phyloP scores from a whole-genome alignment of 2,797 vertebrate species.

The Falco cherrug region DNA sequence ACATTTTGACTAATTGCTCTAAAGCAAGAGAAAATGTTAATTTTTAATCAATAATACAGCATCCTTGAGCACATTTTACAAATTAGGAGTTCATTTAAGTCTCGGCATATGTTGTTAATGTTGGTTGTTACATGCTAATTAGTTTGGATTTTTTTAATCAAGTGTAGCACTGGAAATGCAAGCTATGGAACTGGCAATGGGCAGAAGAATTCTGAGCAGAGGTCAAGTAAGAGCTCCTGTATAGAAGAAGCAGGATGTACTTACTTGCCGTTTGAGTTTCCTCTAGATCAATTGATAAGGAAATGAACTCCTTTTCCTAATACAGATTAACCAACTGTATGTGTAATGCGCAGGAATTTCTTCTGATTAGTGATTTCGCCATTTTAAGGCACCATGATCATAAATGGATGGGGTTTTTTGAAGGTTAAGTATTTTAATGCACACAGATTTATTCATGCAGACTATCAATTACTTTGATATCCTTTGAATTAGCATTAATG shows the following conservation, averaged over 20 bases:
- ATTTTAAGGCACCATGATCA: slow-evolving; percentile 10
- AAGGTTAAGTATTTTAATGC: slow-evolving; percentile 57
- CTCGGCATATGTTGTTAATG: background rate
- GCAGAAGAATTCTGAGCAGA: background rate
- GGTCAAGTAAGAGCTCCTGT: background rate
- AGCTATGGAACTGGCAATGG: background rate
- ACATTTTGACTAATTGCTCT: slow-evolving; percentile 52
- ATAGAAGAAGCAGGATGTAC: background rate
- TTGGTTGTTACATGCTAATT: slow-evolving; percentile 53
- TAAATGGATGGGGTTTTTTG: slow-evolving; percentile 37
- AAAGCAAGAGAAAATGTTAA: slow-evolving; percentile 46
- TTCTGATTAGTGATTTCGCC: slow-evolving; percentile 25
- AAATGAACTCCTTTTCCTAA: slow-evolving; percentile 7
- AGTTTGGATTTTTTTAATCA: slow-evolving; percentile 35
- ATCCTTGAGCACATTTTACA: slow-evolving; percentile 60
- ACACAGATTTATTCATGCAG: slow-evolving; percentile 31
- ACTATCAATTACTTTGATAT: slow-evolving; percentile 60
- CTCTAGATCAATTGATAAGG: background rate
- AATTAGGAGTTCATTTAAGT: slow-evolving; percentile 39
- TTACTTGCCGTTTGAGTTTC: slow-evolving; percentile 11
- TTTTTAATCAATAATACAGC: slow-evolving; percentile 70
- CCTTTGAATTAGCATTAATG: slow-evolving; percentile 53
- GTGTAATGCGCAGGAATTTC: background rate
- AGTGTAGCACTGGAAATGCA: slow-evolving; percentile 15
- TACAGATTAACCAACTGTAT: background rate